Percentiles rank a stretch among this genome's conserved stretches.
phyloP scores from a whole-genome alignment of 2,113 vertebrate genomes.

The Enhydra lutris region DNA sequence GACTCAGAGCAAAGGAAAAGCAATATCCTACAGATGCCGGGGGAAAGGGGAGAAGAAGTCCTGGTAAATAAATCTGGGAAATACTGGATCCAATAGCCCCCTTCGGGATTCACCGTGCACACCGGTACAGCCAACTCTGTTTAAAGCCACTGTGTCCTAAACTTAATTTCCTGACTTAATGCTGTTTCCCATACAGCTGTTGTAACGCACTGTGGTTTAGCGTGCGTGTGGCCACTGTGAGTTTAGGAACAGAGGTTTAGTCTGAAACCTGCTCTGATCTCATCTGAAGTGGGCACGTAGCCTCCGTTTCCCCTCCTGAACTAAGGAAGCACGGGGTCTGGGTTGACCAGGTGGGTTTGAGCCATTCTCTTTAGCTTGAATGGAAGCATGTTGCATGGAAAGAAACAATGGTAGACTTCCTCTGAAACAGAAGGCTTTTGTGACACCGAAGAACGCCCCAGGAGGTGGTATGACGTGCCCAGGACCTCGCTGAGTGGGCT shows the following conservation, averaged over 20 bases:
- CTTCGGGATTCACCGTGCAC: not conserved
- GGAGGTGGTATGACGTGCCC: not conserved
- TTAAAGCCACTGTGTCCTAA: not conserved
- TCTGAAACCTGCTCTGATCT: not conserved
- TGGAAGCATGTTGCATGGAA: not conserved
- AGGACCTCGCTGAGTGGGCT: not conserved
- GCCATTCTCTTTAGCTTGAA: not conserved
- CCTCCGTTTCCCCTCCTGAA: not conserved
- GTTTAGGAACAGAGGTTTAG: not conserved
- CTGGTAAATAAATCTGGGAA: not conserved
- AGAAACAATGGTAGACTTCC: not conserved
- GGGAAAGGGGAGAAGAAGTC: no score
- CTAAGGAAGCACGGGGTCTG: not conserved
- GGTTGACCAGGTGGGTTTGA: not conserved
- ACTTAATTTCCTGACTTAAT: not conserved
- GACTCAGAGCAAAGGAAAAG: not conserved
- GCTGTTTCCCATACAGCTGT: not conserved
- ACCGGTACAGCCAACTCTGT: accelerated
- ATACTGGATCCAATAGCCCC: not conserved
- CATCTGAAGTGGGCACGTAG: not conserved
- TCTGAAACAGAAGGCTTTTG: not conserved
- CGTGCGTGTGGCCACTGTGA: not conserved
- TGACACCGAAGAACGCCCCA: not conserved
- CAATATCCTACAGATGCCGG: not conserved
- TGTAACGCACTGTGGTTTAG: not conserved